These are phyloP conservation scores for Eremobia ochroleuca DNA, from an alignment of 2,888 invertebrate species.

Conservation along the genomic window DNA sequence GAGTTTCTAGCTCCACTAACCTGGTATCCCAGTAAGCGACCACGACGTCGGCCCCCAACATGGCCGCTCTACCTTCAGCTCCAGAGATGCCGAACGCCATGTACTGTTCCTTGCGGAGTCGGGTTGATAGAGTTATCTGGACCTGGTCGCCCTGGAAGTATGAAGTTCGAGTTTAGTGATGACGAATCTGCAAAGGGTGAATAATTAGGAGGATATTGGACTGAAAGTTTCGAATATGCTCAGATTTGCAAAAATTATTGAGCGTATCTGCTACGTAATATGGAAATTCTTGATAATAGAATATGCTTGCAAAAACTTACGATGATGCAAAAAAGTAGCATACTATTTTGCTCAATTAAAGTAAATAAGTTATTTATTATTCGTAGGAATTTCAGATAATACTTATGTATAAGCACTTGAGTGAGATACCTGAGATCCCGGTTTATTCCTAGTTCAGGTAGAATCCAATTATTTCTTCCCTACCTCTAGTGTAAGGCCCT, in stretches of 20 bases:
- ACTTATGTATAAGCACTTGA: no score
- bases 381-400: no score
- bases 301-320: no score
- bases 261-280: neutral
- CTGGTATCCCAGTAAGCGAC: slow-evolving; percentile 93
- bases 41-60: slow-evolving; percentile 96
- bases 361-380: no score
- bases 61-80: slow-evolving; percentile 93
- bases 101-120: slow-evolving; percentile 96
- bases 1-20: slow-evolving; percentile 62
- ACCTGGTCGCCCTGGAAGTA: slow-evolving; percentile 90
- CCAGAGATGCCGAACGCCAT: slow-evolving; percentile 97
- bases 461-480: no score
- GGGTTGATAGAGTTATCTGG: slow-evolving; percentile 94
- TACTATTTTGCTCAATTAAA: no score
- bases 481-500: no score
- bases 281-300: no score
- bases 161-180: neutral
- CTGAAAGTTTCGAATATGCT: neutral
- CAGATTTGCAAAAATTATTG: neutral
- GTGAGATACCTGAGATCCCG: no score
- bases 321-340: no score
- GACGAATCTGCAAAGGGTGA: neutral
- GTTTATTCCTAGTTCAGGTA: no score
- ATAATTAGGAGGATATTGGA: neutral